phyloP scores from a whole-genome alignment of 2,797 vertebrate species.

The Chrysocyon brachyurus region DNA sequence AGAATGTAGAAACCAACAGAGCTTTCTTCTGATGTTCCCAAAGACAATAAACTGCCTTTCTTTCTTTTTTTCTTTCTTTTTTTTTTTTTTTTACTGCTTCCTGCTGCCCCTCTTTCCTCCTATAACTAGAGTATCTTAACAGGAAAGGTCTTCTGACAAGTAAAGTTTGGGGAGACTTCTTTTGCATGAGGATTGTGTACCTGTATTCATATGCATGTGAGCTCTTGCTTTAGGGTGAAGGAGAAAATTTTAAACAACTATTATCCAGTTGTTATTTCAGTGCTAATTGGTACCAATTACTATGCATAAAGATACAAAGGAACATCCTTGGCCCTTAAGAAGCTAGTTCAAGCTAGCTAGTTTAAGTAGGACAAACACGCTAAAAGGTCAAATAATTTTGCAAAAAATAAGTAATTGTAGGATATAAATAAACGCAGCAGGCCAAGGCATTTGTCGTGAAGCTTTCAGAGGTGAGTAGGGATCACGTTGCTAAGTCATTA shows the following conservation, averaged over 20 bases:
- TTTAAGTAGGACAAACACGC: conserved; percentile 48
- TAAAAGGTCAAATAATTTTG: conserved; percentile 17
- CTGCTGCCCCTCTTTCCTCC: not conserved
- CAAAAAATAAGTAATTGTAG: conserved; percentile 3
- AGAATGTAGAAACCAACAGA: not conserved
- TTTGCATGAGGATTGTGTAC: not conserved
- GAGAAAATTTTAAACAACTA: not conserved
- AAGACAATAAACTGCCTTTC: not conserved
- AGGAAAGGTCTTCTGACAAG: not conserved
- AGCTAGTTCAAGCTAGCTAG: not conserved
- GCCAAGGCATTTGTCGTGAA: not conserved
- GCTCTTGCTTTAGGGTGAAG: not conserved
- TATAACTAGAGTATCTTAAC: not conserved
- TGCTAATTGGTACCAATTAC: conserved; percentile 8
- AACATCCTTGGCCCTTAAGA: not conserved
- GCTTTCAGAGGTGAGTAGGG: not conserved
- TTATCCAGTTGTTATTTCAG: not conserved
- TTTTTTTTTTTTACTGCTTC: not conserved
- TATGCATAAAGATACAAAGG: conserved; percentile 26
- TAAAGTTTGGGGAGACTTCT: not conserved
- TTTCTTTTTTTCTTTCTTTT: no score
- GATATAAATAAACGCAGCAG: not conserved
- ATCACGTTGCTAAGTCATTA: conserved; percentile 29
- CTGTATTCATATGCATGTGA: not conserved
- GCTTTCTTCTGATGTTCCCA: not conserved